phyloP scores from a whole-genome alignment of 2,888 invertebrate genomes.

The Cyclophora albipunctata region DNA sequence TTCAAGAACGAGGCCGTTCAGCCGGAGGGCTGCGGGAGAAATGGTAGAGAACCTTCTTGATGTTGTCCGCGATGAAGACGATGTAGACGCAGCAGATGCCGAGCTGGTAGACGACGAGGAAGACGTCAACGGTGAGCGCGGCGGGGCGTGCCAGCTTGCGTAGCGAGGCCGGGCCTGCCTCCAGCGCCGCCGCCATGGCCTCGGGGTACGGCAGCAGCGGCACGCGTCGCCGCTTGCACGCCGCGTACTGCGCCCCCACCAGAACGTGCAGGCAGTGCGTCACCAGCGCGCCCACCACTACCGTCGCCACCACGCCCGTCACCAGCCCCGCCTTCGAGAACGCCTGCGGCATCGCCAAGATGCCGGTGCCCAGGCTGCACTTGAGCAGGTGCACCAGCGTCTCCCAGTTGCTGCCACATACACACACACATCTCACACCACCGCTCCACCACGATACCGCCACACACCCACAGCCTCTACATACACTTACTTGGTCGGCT shows the following conservation, averaged over 20 bases:
- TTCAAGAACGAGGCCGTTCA: too few species aligned
- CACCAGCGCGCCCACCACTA: constrained; percentile 85
- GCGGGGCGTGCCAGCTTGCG: constrained; percentile 77
- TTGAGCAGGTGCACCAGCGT: constrained; percentile 91
- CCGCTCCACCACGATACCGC: not conserved
- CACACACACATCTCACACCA: not conserved
- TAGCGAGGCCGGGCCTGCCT: constrained; percentile 81
- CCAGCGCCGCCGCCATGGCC: constrained; percentile 86
- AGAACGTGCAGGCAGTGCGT: constrained; percentile 93
- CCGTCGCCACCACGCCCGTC: constrained; percentile 84
- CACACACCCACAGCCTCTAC: too few species aligned
- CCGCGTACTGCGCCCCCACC: constrained; percentile 70
- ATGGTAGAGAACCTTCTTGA: constrained; percentile 76
- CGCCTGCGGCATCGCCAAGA: constrained; percentile 95
- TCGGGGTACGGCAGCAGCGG: constrained; percentile 89
- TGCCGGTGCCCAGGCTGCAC: constrained; percentile 94
- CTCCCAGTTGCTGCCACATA: constrained; percentile 80
- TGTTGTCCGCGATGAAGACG: constrained; percentile 91
- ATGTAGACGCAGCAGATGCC: constrained; percentile 98
- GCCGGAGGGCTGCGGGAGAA: not conserved
- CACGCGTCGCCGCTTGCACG: constrained; percentile 77
- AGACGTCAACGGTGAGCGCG: constrained; percentile 78
- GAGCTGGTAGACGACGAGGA: constrained; percentile 88
- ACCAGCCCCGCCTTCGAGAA: constrained; percentile 89
- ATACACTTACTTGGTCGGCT: constrained; percentile 81